Evolutionary conservation across 2,113 vertebrate genomes (phyloP).

Genomic region (Dasyprocta punctata): DNA sequence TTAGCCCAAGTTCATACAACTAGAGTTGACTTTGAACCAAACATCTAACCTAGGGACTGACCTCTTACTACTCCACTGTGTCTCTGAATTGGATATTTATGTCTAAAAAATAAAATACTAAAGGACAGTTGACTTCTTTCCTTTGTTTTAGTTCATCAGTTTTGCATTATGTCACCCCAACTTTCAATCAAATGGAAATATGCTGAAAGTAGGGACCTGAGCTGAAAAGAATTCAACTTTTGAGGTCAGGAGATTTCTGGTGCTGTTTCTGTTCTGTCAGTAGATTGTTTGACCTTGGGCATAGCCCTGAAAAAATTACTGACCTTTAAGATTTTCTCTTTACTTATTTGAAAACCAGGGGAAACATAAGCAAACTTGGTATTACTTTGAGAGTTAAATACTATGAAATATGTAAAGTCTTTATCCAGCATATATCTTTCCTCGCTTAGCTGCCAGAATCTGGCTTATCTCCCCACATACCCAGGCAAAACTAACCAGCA

Average conservation of each 20-base stretch:
- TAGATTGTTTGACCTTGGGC: not conserved
- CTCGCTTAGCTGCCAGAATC: not conserved
- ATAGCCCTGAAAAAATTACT: not conserved
- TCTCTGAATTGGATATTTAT: not conserved
- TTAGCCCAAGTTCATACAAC: not conserved
- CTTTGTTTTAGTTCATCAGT: not conserved
- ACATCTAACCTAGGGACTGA: not conserved
- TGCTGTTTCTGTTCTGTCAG: constrained; percentile 10
- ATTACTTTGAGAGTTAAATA: constrained; percentile 39
- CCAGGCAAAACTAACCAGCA: not conserved
- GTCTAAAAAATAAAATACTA: not conserved
- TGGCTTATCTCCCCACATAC: not conserved
- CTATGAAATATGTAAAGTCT: not conserved
- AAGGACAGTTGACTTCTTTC: not conserved
- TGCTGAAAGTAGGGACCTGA: not conserved
- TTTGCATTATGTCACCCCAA: constrained; percentile 11
- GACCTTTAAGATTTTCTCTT: not conserved
- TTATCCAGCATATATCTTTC: not conserved
- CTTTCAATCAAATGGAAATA: not conserved
- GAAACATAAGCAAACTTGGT: constrained; percentile 33
- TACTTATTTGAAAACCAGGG: constrained; percentile 14
- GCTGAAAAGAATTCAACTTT: constrained; percentile 15
- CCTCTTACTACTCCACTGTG: not conserved
- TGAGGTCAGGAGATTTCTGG: not conserved
- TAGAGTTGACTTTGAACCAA: constrained; percentile 10